Percentiles rank a stretch among this genome's conserved stretches.
These are phyloP conservation scores for Taenaris catops DNA, from an alignment of 2,888 invertebrate genomes.

Conservation along the genomic window DNA sequence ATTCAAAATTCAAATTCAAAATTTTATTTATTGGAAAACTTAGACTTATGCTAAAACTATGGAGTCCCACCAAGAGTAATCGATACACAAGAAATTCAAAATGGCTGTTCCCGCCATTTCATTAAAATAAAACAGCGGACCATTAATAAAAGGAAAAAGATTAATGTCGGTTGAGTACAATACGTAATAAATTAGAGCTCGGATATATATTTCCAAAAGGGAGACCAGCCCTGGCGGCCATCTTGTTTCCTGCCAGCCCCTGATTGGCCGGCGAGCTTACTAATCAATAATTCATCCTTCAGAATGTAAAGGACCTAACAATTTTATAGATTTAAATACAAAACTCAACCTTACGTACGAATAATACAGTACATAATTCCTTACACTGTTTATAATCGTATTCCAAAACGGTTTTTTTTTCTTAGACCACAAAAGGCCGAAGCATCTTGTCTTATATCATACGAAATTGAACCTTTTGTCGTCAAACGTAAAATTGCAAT, in stretches of 20 bases:
- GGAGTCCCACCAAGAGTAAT: too few species aligned
- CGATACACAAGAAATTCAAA: constrained; percentile 35
- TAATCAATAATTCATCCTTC: constrained; percentile 55
- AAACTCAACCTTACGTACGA: constrained; percentile 10
- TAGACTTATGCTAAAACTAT: too few species aligned
- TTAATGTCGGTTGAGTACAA: constrained; percentile 71
- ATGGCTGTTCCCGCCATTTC: constrained; percentile 62
- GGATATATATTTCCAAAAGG: constrained; percentile 56
- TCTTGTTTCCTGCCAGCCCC: constrained; percentile 42
- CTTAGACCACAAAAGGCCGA: constrained; percentile 2
- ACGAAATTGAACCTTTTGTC: neutral
- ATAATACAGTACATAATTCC: constrained; percentile 3
- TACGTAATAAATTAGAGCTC: constrained; percentile 73
- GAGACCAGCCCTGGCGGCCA: constrained; percentile 63
- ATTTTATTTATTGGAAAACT: too few species aligned
- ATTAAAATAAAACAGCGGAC: constrained; percentile 73
- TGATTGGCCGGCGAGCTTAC: constrained; percentile 57
- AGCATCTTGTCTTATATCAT: neutral
- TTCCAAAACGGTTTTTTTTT: constrained; percentile 9
- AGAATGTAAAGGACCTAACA: constrained; percentile 29
- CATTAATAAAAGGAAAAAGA: constrained; percentile 78
- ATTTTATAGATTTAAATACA: neutral
- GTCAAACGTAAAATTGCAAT: neutral
- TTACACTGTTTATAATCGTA: neutral
- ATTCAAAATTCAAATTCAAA: too few species aligned